Evolutionary conservation across 2,888 invertebrate species (phyloP).

Genomic region (Drosophila niveifrons): DNA sequence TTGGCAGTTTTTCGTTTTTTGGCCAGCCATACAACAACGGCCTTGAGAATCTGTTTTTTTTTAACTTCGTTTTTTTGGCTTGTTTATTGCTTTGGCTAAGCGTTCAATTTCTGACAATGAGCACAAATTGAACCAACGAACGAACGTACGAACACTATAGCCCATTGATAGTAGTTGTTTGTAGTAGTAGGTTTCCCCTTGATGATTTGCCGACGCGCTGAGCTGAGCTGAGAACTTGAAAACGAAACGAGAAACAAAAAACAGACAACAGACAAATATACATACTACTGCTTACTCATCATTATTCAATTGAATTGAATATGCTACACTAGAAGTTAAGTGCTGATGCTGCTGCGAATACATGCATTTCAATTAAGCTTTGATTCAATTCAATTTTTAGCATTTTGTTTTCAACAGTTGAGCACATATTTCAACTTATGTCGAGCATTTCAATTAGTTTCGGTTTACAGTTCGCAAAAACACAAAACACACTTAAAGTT

Average conservation of each 20-base stretch:
- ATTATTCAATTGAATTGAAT: conserved; percentile 6
- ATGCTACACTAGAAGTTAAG: not conserved
- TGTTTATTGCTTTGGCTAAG: conserved; percentile 51
- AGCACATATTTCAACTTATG: not conserved
- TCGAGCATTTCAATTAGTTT: not conserved
- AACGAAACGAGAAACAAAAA: not conserved
- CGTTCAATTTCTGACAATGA: conserved; percentile 56
- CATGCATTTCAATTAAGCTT: conserved; percentile 45
- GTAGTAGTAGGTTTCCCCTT: conserved; percentile 9
- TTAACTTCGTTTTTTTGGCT: conserved; percentile 24
- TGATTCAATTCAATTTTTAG: conserved; percentile 21
- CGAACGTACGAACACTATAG: not conserved
- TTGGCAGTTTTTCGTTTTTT: conserved; percentile 20
- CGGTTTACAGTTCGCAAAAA: not conserved
- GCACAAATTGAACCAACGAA: conserved; percentile 39
- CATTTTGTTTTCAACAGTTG: not conserved
- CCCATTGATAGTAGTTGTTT: conserved; percentile 18
- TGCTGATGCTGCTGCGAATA: conserved; percentile 1
- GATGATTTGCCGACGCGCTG: conserved; percentile 18
- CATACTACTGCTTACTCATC: conserved; percentile 31
- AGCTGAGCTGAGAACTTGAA: conserved; percentile 12
- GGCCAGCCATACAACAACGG: conserved; percentile 30
- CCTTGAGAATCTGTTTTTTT: conserved; percentile 47
- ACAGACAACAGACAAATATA: not conserved
- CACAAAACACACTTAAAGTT: not conserved